phyloP scores from a whole-genome alignment of 2,797 vertebrate genomes.

The Pachyuromys duprasi region DNA sequence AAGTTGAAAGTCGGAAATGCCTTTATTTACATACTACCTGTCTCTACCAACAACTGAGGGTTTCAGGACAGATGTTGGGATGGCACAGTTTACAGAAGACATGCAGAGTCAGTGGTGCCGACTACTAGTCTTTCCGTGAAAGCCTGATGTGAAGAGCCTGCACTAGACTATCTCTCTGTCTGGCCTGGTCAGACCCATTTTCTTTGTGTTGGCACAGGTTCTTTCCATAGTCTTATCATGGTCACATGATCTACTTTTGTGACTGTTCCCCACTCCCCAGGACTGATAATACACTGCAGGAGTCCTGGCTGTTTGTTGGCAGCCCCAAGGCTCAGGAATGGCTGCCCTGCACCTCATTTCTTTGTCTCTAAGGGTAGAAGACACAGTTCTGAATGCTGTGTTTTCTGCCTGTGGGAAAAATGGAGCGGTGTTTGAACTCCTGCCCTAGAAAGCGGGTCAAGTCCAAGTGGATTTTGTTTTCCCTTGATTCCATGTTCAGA shows the following conservation, averaged over 20 bases:
- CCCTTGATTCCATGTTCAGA: not conserved
- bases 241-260: not conserved
- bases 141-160: not conserved
- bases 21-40: constrained; percentile 77
- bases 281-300: not conserved
- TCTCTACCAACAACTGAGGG: constrained; percentile 70
- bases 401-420: not conserved
- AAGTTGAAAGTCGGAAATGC: constrained; percentile 55
- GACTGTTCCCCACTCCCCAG: not conserved
- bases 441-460: not conserved
- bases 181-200: no score
- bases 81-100: not conserved
- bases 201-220: no score
- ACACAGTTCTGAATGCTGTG: not conserved
- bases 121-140: not conserved
- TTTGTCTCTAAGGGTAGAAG: not conserved
- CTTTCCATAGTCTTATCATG: no score
- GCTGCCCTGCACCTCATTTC: not conserved
- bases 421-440: not conserved
- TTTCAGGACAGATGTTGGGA: constrained; percentile 27
- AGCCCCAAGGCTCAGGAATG: not conserved
- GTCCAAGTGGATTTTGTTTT: not conserved
- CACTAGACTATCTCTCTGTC: not conserved
- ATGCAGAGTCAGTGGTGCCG: not conserved
- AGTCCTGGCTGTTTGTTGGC: not conserved